Evolutionary conservation across 2,888 invertebrate species (phyloP), one percentile per base, ranked within the genome.

Genomic region (Tachina lurida): DNA sequence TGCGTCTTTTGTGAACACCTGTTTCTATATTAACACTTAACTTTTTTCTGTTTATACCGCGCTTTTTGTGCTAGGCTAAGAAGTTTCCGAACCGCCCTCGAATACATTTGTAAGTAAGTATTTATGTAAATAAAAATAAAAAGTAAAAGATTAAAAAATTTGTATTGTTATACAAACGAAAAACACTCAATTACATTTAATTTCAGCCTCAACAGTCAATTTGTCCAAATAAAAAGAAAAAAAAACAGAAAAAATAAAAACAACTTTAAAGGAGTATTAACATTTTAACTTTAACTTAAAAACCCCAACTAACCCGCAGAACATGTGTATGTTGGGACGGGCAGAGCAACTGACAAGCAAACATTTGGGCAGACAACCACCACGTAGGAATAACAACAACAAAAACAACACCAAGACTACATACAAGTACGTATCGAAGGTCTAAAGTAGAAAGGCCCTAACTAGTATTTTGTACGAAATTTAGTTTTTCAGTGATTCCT

Each of bases 171-270:
- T 76, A 77, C 76, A 80, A 86, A 86, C 62, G 79, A 83, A 83
- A 83, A 80, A 86, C 83, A 86, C 86, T 86, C 86, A 86, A 86
- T 86, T 86, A 86, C 86, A 83, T 83, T 76, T 83, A 83, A 83
- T 83, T 80, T 86, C 82, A 80, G 83, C 79, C 76, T 86, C 79
- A 86, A 83, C 83, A 86, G 86, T 86, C 83, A 86, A 86, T 86
- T 86, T 86, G 86, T 83, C 79, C 71, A 73, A 80, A 78, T 62
- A 77, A 31, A 31, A 81, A 45, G 12, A 17, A 12, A 68, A 31
- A 31, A 81, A 45, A 12, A 47, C 3, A 43, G 17, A 58, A 31
- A n/a, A 60, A 68, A 52, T 22, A 75, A 56, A 68, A 74, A 54
- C 62, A 63, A 67, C 65, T 67, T 54, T 70, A 67, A 76, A 80